Conservation (phyloP, 1,140 invertebrate genomes). For the Arctopsyche grandis region DNA sequence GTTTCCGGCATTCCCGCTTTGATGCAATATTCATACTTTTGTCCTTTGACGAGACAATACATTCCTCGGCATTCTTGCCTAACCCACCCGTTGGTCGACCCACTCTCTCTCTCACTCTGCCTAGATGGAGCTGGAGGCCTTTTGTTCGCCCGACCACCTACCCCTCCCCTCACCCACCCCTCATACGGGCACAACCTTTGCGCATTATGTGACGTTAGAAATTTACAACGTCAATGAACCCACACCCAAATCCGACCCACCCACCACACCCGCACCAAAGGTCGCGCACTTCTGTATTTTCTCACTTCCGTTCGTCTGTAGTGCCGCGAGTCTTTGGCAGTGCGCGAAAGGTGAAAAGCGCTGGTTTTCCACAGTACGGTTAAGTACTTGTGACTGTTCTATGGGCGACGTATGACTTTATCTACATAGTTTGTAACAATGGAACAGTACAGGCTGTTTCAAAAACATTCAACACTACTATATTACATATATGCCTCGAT, state of each 20-base stretch:
- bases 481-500: too few species aligned
- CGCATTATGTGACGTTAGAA: conserved; percentile 30
- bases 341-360: neutral
- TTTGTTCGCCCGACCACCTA: conserved; percentile 22
- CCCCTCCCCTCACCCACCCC: neutral
- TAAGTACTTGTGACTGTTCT: neutral
- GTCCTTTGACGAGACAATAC: conserved; percentile 46
- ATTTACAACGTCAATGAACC: conserved; percentile 44
- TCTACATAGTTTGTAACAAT: too few species aligned
- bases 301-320: conserved; percentile 1
- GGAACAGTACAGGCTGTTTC: too few species aligned
- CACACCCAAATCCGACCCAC: neutral
- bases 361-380: neutral
- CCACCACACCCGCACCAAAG: conserved; percentile 11
- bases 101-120: neutral
- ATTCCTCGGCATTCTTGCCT: conserved; percentile 41
- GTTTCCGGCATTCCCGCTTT: conserved; percentile 42
- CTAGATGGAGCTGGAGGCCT: conserved; percentile 20
- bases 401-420: too few species aligned
- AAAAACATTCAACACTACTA: too few species aligned
- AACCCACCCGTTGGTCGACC: neutral
- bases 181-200: conserved; percentile 41
- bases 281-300: neutral
- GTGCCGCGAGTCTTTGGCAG: neutral
- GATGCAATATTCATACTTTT: conserved; percentile 45